Percentiles rank a stretch among this genome's conserved stretches.
These are phyloP conservation scores for Callorhinus ursinus DNA, from an alignment of 2,113 vertebrate species.

Conservation along the genomic window DNA sequence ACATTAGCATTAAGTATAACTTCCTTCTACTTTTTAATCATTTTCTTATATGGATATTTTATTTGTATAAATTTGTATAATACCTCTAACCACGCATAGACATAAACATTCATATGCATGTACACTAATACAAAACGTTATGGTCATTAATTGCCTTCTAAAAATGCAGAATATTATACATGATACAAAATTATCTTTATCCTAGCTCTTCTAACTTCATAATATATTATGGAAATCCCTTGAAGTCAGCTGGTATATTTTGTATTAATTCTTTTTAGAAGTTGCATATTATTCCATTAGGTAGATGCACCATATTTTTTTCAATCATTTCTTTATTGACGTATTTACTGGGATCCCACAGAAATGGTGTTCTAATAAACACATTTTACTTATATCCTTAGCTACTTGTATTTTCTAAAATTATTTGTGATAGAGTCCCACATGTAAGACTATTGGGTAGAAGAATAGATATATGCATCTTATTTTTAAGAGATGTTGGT, in stretches of 20 bases:
- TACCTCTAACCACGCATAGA: background rate
- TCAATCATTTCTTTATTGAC: background rate
- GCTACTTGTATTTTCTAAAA: background rate
- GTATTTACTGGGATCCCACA: background rate
- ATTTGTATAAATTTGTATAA: background rate
- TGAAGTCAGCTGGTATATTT: background rate
- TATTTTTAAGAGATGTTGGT: background rate
- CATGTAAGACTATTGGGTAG: background rate
- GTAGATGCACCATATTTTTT: background rate
- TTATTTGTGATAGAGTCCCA: background rate
- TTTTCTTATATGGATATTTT: background rate
- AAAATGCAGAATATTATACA: background rate
- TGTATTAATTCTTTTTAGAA: background rate
- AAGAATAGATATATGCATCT: background rate
- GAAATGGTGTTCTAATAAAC: background rate
- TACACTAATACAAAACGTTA: background rate
- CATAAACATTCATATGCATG: background rate
- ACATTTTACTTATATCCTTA: background rate
- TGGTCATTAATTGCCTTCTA: background rate
- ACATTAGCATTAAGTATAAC: background rate
- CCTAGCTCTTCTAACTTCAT: background rate
- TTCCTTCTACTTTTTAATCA: background rate
- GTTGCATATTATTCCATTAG: background rate
- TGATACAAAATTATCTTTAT: background rate
- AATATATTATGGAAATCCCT: background rate